Conservation (phyloP, 2,797 vertebrate genomes). For the Urosaurus nigricauda region DNA sequence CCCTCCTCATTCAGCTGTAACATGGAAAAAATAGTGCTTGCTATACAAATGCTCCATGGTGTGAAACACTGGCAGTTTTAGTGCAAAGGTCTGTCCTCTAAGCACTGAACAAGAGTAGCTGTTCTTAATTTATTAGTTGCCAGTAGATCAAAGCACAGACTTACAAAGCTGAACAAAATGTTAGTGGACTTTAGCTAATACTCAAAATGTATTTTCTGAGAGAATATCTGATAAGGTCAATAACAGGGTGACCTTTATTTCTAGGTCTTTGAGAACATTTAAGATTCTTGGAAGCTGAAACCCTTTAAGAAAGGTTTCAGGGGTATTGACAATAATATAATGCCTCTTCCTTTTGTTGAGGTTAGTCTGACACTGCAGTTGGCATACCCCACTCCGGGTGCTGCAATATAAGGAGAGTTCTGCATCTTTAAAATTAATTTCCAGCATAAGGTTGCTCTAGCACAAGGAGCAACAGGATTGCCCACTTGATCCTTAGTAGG, state of each 20-base stretch:
- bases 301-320: neutral
- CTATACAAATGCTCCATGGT: neutral
- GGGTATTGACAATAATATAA: neutral
- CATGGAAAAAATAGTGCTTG: neutral
- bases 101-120: conserved; percentile 22
- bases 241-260: conserved; percentile 8
- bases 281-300: neutral
- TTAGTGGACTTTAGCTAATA: conserved; percentile 26
- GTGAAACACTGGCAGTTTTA: conserved; percentile 8
- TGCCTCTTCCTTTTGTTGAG: neutral
- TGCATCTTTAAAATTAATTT: neutral
- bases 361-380: neutral
- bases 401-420: neutral
- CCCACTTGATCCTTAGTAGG: neutral
- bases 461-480: neutral
- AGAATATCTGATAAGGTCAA: conserved; percentile 8
- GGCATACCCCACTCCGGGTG: neutral
- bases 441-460: neutral
- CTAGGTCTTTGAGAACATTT: neutral
- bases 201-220: conserved; percentile 24
- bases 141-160: conserved; percentile 21
- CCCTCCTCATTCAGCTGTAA: neutral
- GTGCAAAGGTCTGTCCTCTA: conserved; percentile 16
- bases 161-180: conserved; percentile 30
- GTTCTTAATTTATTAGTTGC: conserved; percentile 38